phyloP scores from a whole-genome alignment of 2,888 invertebrate species.

The Epicampocera succincta region DNA sequence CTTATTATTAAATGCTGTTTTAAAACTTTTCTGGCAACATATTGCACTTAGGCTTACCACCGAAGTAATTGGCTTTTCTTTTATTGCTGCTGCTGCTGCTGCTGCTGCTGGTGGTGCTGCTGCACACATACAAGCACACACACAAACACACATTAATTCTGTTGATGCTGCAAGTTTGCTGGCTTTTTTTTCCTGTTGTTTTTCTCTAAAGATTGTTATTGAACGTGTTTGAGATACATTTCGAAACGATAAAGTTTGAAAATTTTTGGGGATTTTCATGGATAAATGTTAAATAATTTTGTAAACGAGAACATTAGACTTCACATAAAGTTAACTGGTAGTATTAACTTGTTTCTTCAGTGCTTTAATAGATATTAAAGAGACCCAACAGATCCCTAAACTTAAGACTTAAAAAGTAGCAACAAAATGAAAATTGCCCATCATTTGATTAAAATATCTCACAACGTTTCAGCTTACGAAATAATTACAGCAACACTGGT shows the following conservation, averaged over 20 bases:
- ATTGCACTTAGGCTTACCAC: constrained; percentile 69
- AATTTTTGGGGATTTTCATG: constrained; percentile 2
- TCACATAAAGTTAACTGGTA: not conserved
- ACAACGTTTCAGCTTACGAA: no score
- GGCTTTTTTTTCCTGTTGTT: not conserved
- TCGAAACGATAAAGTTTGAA: constrained; percentile 44
- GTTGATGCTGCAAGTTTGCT: not conserved
- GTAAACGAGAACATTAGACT: not conserved
- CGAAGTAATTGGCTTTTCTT: constrained; percentile 59
- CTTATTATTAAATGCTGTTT: constrained; percentile 65
- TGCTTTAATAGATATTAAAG: no score
- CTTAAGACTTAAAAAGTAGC: no score
- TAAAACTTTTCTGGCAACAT: constrained; percentile 70
- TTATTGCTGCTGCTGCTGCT: constrained; percentile 28
- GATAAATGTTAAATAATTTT: not conserved
- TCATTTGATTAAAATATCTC: no score
- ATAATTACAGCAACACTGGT: no score
- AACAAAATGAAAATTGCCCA: no score
- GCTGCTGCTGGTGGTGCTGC: no score
- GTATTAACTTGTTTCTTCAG: no score
- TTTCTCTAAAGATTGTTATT: not conserved
- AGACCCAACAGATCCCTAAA: no score
- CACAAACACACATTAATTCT: not conserved
- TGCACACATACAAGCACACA: no score
- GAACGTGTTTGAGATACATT: constrained; percentile 2